Percentiles rank a stretch among this genome's conserved stretches.
Evolutionary conservation across 2,113 vertebrate species (phyloP).

Genomic region (Cettia cetti): DNA sequence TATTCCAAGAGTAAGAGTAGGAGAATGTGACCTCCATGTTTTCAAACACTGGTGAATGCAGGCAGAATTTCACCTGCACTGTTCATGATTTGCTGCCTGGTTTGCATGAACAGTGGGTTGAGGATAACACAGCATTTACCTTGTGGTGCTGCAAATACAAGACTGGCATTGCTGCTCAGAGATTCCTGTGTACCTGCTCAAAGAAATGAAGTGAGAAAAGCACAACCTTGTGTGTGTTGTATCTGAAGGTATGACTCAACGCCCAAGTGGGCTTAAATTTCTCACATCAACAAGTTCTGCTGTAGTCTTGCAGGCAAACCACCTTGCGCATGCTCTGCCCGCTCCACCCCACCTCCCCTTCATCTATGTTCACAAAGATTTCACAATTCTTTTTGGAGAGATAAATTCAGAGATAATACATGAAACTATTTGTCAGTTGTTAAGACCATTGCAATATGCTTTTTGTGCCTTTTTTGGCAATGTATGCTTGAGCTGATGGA

Average conservation of each 20-base stretch:
- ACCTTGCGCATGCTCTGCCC: background rate
- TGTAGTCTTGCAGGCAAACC: background rate
- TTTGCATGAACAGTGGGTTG: background rate
- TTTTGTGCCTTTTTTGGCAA: conserved; percentile 18
- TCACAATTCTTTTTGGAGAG: background rate
- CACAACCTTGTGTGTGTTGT: rapidly evolving
- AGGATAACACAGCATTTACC: background rate
- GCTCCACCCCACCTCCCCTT: background rate
- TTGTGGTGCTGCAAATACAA: rapidly evolving
- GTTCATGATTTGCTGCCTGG: background rate
- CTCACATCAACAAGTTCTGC: background rate
- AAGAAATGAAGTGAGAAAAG: background rate
- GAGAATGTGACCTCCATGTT: background rate
- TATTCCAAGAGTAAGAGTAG: background rate
- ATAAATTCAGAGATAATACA: background rate
- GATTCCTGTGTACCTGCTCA: background rate
- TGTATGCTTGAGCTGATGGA: background rate
- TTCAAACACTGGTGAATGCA: background rate
- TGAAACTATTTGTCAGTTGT: background rate
- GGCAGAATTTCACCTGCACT: background rate
- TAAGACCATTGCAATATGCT: background rate
- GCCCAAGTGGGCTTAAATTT: background rate
- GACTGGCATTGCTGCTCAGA: background rate
- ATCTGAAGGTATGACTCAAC: background rate
- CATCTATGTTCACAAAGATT: background rate